These are phyloP conservation scores for Bubo blakistoni DNA, from an alignment of 2,113 vertebrate genomes.

Conservation along the genomic window DNA sequence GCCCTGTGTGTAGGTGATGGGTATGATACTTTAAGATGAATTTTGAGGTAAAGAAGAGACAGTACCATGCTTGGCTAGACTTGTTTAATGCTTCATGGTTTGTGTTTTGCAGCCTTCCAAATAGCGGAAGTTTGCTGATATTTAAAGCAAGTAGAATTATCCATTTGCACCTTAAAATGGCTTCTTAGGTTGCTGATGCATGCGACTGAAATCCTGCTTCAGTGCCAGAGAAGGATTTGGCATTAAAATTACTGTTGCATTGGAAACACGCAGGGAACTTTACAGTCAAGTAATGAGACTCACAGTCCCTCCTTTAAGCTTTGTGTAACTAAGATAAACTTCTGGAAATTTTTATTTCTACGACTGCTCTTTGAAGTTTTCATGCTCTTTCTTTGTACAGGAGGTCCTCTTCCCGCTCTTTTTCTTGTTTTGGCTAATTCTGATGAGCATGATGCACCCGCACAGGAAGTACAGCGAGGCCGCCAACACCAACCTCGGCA, in stretches of 20 bases:
- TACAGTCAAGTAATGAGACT: neutral
- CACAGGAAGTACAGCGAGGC: conserved; percentile 68
- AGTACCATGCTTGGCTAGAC: neutral
- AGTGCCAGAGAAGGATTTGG: neutral
- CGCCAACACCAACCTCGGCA: conserved; percentile 56
- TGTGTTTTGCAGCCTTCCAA: neutral
- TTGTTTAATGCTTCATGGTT: neutral
- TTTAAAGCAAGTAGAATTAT: neutral
- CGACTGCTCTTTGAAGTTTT: neutral
- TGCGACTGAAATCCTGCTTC: neutral
- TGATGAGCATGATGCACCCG: conserved; percentile 80
- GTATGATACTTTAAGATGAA: accelerated
- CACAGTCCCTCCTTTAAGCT: neutral
- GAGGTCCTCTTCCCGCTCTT: conserved; percentile 78
- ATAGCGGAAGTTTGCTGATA: neutral
- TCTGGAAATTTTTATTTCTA: neutral
- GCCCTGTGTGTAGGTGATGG: accelerated
- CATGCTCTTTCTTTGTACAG: neutral
- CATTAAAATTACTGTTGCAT: neutral
- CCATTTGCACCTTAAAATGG: neutral
- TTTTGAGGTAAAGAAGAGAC: neutral
- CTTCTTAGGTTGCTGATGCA: neutral
- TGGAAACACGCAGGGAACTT: neutral
- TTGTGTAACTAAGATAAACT: accelerated
- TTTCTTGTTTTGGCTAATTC: conserved; percentile 77